A percentile compares a stretch with the other conserved stretches of the same genome.
phyloP scores from a whole-genome alignment of 2,797 vertebrate species.

The Hippocampus kuda region DNA sequence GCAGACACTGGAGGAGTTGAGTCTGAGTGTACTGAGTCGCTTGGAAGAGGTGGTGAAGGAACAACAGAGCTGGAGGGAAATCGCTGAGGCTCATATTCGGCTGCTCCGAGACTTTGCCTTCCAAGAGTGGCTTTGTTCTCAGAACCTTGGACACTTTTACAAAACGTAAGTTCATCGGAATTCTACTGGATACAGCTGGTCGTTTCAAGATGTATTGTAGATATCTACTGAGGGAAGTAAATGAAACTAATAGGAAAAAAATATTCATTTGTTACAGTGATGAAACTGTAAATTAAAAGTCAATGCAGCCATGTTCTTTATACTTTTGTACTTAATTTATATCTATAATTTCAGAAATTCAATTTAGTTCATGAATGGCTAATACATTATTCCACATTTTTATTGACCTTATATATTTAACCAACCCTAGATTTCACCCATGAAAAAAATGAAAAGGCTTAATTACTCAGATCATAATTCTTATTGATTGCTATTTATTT shows the following conservation, averaged over 20 bases:
- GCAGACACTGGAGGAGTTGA: slow-evolving; percentile 74
- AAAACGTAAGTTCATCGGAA: slow-evolving; percentile 60
- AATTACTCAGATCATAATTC: background rate
- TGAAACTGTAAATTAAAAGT: background rate
- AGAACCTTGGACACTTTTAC: slow-evolving; percentile 73
- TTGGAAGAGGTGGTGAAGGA: slow-evolving; percentile 72
- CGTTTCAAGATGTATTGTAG: slow-evolving; percentile 4
- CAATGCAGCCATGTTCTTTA: background rate
- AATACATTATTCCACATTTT: too few species aligned
- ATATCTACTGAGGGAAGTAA: background rate
- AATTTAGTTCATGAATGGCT: too few species aligned
- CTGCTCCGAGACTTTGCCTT: slow-evolving; percentile 75
- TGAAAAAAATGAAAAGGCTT: background rate
- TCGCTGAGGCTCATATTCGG: slow-evolving; percentile 67
- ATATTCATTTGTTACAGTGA: background rate
- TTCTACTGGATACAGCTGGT: background rate
- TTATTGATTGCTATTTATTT: background rate
- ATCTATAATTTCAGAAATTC: background rate
- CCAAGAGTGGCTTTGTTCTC: slow-evolving; percentile 76
- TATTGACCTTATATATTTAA: background rate
- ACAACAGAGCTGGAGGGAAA: slow-evolving; percentile 64
- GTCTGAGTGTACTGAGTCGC: slow-evolving; percentile 66
- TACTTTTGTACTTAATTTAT: background rate
- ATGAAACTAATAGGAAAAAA: background rate
- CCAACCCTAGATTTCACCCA: background rate